phyloP scores from a whole-genome alignment of 2,888 invertebrate species.

The Drosophila algonquin region DNA sequence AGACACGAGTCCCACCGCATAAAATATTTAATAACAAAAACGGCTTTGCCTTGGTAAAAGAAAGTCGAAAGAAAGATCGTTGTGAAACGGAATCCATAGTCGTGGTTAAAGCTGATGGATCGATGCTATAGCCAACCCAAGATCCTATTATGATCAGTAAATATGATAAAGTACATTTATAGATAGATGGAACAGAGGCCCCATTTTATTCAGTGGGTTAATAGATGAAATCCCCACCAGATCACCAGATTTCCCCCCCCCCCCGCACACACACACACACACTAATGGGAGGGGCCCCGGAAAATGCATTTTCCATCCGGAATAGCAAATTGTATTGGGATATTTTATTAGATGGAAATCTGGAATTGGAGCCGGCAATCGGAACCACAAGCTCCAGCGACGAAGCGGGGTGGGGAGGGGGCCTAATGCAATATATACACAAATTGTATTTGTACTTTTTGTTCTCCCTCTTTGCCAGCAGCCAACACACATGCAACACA shows the following conservation, averaged over 20 bases:
- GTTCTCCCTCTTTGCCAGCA: neutral
- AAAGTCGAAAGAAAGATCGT: neutral
- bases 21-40: constrained; percentile 14
- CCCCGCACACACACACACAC: too few relatives aligned
- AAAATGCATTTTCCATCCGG: neutral
- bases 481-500: neutral
- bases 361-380: neutral
- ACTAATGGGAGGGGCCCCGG: neutral
- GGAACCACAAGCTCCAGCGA: neutral
- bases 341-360: neutral
- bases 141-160: neutral
- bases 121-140: neutral
- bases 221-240: neutral
- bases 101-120: neutral
- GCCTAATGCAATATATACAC: neutral
- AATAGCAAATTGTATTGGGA: neutral
- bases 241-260: neutral
- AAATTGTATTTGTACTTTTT: neutral
- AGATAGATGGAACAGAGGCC: too few relatives aligned
- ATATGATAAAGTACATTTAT: too few relatives aligned
- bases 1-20: constrained; percentile 21
- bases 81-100: neutral
- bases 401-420: neutral
- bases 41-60: neutral
- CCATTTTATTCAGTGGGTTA: neutral